phyloP scores from a whole-genome alignment of 1,140 invertebrate species.

The Mycetomoellerius zeteki region DNA sequence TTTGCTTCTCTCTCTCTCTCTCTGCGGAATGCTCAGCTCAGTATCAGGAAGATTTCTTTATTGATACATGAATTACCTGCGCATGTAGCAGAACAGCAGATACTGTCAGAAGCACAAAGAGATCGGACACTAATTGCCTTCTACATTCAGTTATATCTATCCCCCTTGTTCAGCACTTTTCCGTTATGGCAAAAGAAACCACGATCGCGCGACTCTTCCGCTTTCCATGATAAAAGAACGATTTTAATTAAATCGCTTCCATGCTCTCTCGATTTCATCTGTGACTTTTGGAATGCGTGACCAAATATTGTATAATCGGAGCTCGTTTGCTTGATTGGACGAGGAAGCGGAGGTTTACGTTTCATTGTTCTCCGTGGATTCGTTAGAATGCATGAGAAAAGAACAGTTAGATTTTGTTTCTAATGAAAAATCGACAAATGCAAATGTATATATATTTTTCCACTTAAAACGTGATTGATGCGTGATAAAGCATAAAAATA shows the following conservation, averaged over 20 bases:
- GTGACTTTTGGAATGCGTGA: slow-evolving; percentile 41
- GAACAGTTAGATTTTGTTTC: slow-evolving; percentile 20
- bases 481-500: neutral
- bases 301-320: slow-evolving; percentile 40
- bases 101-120: slow-evolving; percentile 66
- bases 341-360: slow-evolving; percentile 8
- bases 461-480: neutral
- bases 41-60: slow-evolving; percentile 16
- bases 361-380: neutral
- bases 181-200: slow-evolving; percentile 52
- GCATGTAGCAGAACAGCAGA: slow-evolving; percentile 25
- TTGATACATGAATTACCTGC: slow-evolving; percentile 31
- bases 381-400: neutral
- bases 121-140: slow-evolving; percentile 56
- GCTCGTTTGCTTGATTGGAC: slow-evolving; percentile 31
- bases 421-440: slow-evolving; percentile 7
- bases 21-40: neutral
- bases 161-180: slow-evolving; percentile 36
- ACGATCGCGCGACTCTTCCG: slow-evolving; percentile 13
- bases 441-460: slow-evolving; percentile 16
- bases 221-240: slow-evolving; percentile 42
- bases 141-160: slow-evolving; percentile 14
- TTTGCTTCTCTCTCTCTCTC: neutral
- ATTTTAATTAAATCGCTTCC: slow-evolving; percentile 62
- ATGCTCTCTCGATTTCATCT: slow-evolving; percentile 23